Evolutionary conservation across 2,888 invertebrate species (phyloP), one percentile per base, ranked within the genome.

Genomic region (Agonopterix heracliana): DNA sequence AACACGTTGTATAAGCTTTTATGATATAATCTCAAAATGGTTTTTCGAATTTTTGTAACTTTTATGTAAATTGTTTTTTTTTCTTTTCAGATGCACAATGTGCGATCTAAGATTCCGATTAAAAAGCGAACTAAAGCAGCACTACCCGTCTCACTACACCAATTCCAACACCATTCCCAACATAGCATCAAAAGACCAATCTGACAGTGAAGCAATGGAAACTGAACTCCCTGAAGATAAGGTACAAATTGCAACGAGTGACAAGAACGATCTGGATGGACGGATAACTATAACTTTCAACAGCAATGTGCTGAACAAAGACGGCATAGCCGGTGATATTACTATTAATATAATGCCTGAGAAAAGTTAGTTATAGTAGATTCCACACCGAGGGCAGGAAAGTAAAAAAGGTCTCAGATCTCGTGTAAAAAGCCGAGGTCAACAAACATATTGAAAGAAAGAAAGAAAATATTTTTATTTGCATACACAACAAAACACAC

Each of bases 121-220:
- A 0, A 64, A 75, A 47, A 78, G 77, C 4, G 89, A 89, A 46
- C 54, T 89, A 8, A 88, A 87, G 53, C 74, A 70, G 0, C 89
- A 89, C 55, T 89, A 89, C 40, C 86, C 89, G 0, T 56, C 74
- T 0, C 89, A 89, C 54, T 89, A 88, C 62, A 50, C 67, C 3
- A 8, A 47, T 26, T 40, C 41, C n/a, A 34, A 34, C 10, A 35
- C 13, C 13, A 10, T 11, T 9, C 12, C 35, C 2, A 2, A 12
- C 34, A 26, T 10, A 9, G 10, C 35, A 12, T 3, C 44, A n/a
- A 11, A 11, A 8, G n/a, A 13, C 26, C 34, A 10, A 7, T 8
- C 44, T 2, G 35, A 8, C 44, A n/a, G 34, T 9, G 12, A 10
- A 17, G 14, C 35, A 14, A 9, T 5, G 35, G n/a, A 36, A 8